Percentiles rank a stretch among this genome's conserved stretches.
Conservation (phyloP, 2,888 invertebrate genomes). For the Eupithecia dodoneata region DNA sequence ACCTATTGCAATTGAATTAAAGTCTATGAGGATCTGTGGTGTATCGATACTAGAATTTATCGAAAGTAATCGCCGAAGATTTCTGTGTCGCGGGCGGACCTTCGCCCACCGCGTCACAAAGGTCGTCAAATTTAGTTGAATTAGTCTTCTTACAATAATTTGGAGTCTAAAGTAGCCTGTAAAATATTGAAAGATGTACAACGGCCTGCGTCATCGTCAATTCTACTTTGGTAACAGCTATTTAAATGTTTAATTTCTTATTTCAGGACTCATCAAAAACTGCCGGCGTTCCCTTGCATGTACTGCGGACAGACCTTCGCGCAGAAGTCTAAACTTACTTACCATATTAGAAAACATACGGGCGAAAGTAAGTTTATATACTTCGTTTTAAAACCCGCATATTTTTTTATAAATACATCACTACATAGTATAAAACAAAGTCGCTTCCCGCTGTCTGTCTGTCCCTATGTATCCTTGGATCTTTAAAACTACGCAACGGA, state of each 20-base stretch:
- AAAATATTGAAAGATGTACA: no score
- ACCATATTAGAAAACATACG: slow-evolving; percentile 83
- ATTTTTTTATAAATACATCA: no score
- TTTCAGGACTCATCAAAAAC: slow-evolving; percentile 76
- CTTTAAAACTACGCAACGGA: no score
- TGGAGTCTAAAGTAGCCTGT: background rate
- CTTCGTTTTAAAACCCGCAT: no score
- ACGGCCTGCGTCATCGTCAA: background rate
- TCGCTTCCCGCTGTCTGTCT: no score
- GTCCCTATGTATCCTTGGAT: no score
- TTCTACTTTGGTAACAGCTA: background rate
- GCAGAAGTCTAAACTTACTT: slow-evolving; percentile 83
- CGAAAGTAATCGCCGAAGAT: no score
- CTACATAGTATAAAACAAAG: no score
- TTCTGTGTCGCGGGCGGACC: no score
- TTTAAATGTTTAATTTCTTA: background rate
- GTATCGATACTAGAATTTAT: no score
- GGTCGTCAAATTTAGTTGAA: slow-evolving; percentile 43
- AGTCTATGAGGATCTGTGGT: background rate
- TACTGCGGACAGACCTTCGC: slow-evolving; percentile 83
- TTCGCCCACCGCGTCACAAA: no score
- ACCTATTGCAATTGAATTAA: slow-evolving; percentile 9
- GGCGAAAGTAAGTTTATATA: slow-evolving; percentile 75
- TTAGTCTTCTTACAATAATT: slow-evolving; percentile 37
- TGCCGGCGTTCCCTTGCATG: slow-evolving; percentile 75